Evolutionary conservation across 2,888 invertebrate species (phyloP).

Genomic region (Cheilosia urbana): DNA sequence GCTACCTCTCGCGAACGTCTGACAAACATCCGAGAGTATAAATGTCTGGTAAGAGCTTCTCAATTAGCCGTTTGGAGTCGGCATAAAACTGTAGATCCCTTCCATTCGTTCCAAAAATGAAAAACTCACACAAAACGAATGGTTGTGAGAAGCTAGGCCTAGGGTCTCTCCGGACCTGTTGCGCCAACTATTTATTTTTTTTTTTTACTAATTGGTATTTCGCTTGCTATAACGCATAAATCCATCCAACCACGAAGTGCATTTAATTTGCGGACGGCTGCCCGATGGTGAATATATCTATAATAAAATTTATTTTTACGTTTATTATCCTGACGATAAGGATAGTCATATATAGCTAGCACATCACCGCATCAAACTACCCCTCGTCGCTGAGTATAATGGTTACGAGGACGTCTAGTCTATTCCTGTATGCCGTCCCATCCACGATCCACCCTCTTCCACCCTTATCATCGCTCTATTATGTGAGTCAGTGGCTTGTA

Average conservation of each 20-base stretch:
- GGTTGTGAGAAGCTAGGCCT: too few species aligned
- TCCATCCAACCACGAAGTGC: conserved; percentile 63
- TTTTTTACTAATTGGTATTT: conserved; percentile 64
- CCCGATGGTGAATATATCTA: conserved; percentile 33
- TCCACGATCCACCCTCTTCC: conserved; percentile 10
- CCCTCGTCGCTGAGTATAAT: conserved; percentile 12
- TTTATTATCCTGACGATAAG: conserved; percentile 56
- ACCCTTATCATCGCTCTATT: not conserved
- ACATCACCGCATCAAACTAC: conserved; percentile 47
- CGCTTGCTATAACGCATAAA: conserved; percentile 55
- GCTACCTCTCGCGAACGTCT: too few species aligned
- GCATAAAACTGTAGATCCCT: too few species aligned
- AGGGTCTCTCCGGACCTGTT: too few species aligned
- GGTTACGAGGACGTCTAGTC: conserved; percentile 2
- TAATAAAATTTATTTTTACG: conserved; percentile 68
- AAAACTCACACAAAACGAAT: too few species aligned
- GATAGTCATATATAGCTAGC: conserved; percentile 15
- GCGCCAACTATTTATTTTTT: too few species aligned
- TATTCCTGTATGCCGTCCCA: not conserved
- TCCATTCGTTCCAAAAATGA: too few species aligned
- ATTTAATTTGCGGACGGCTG: conserved; percentile 59
- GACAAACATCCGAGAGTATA: too few species aligned
- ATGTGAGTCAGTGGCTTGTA: conserved; percentile 30
- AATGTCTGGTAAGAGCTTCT: too few species aligned
- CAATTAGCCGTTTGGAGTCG: too few species aligned